These are phyloP conservation scores for Schizotus pectinicornis DNA, from an alignment of 2,888 invertebrate genomes.

Conservation along the genomic window DNA sequence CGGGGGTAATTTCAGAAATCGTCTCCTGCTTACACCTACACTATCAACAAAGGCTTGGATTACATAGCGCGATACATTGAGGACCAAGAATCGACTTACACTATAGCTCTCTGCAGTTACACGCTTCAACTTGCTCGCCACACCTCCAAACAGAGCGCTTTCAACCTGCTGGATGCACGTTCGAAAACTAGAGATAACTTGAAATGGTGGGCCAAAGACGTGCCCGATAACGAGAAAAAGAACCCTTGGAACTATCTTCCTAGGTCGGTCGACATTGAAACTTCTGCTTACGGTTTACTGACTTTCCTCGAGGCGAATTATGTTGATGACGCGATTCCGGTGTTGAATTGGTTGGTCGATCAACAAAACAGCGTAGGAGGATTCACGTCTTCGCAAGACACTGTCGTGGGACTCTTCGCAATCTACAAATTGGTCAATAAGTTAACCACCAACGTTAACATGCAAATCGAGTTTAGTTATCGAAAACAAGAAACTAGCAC, in stretches of 20 bases:
- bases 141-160: slow-evolving; percentile 70
- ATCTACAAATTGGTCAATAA: slow-evolving; percentile 70
- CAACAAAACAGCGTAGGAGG: slow-evolving; percentile 75
- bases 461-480: slow-evolving; percentile 54
- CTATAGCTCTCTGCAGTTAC: slow-evolving; percentile 77
- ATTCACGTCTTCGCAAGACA: slow-evolving; percentile 78
- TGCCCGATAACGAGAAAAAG: slow-evolving; percentile 60
- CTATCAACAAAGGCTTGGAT: slow-evolving; percentile 77
- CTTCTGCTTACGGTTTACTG: slow-evolving; percentile 87
- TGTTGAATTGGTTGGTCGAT: slow-evolving; percentile 75
- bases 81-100: slow-evolving; percentile 73
- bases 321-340: slow-evolving; percentile 64
- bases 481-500: slow-evolving; percentile 60
- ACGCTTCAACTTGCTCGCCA: slow-evolving; percentile 79
- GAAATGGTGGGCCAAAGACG: slow-evolving; percentile 86
- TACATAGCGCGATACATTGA: slow-evolving; percentile 74
- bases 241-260: slow-evolving; percentile 73
- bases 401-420: slow-evolving; percentile 76
- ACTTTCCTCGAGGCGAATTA: slow-evolving; percentile 65
- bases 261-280: slow-evolving; percentile 79
- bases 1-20: slow-evolving; percentile 16
- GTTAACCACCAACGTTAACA: slow-evolving; percentile 61
- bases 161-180: slow-evolving; percentile 65
- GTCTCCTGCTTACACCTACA: slow-evolving; percentile 62
- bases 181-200: slow-evolving; percentile 63